These are phyloP conservation scores for Turnix velox DNA, from an alignment of 2,113 vertebrate genomes.

Conservation along the genomic window DNA sequence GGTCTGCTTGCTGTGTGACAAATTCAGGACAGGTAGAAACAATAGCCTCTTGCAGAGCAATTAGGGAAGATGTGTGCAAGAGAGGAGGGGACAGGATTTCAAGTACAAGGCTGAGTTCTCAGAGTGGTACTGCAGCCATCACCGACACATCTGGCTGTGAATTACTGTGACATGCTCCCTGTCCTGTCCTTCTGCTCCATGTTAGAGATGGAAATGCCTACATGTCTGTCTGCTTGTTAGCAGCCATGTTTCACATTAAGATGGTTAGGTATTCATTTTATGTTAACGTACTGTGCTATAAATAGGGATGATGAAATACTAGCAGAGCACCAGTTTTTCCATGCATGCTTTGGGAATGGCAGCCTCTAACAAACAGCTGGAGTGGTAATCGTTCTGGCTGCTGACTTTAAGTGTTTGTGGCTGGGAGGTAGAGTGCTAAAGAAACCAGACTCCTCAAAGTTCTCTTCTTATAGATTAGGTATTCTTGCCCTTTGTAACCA, in stretches of 20 bases:
- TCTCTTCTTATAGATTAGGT: not conserved
- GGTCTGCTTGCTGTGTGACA: not conserved
- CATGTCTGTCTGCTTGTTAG: not conserved
- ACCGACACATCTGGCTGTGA: accelerated
- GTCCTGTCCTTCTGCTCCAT: not conserved
- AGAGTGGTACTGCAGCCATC: not conserved
- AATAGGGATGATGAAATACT: not conserved
- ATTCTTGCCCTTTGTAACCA: not conserved
- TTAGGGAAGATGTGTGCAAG: not conserved
- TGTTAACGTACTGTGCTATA: not conserved
- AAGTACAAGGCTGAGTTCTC: accelerated
- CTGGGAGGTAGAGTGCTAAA: not conserved
- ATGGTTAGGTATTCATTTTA: not conserved
- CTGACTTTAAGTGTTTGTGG: not conserved
- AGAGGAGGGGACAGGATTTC: not conserved
- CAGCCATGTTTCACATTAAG: not conserved
- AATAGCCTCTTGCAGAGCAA: not conserved
- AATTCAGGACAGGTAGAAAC: not conserved
- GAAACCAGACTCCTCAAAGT: not conserved
- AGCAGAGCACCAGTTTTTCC: not conserved
- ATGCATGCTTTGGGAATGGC: not conserved
- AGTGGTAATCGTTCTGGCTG: not conserved
- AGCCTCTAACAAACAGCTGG: not conserved
- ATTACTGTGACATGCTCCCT: accelerated
- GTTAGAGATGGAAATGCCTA: not conserved